Conservation (phyloP, 53 echinoderm and acorn worm species). For the Zoroaster sp. region DNA sequence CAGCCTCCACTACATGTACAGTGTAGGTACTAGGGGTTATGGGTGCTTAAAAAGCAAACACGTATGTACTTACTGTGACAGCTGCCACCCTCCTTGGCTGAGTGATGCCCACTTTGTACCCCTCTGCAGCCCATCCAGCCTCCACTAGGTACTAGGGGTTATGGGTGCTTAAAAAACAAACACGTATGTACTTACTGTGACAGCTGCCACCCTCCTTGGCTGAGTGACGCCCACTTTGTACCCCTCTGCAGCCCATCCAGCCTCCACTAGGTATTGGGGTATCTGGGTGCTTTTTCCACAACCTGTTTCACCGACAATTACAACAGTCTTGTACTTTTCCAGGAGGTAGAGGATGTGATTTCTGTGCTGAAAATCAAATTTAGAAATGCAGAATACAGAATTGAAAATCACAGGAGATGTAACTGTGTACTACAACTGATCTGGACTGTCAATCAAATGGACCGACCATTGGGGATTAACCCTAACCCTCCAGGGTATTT, state of each 20-base stretch:
- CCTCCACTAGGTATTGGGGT: conserved; percentile 93
- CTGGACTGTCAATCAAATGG: too few relatives aligned
- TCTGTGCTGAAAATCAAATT: conserved; percentile 65
- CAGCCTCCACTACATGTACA: conserved; percentile 73
- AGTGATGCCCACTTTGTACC: conserved; percentile 74
- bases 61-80: conserved; percentile 68
- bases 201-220: conserved; percentile 94
- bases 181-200: conserved; percentile 73
- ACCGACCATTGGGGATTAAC: too few relatives aligned
- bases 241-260: conserved; percentile 89
- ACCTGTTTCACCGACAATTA: conserved; percentile 97
- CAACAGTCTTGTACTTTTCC: conserved; percentile 90
- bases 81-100: conserved; percentile 91
- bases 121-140: conserved; percentile 81
- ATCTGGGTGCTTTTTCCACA: conserved; percentile 98
- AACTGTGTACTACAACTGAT: too few relatives aligned
- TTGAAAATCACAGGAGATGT: not conserved
- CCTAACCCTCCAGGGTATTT: too few relatives aligned
- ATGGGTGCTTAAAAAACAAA: not conserved
- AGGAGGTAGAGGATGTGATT: conserved; percentile 97
- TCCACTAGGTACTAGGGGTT: conserved; percentile 15
- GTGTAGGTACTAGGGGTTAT: not conserved
- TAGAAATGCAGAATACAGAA: not conserved
- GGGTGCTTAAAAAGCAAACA: not conserved
- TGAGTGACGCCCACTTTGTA: conserved; percentile 85